Base-by-base conservation (phyloP, 2,113 vertebrate species). In the Alethe diademata region DNA sequence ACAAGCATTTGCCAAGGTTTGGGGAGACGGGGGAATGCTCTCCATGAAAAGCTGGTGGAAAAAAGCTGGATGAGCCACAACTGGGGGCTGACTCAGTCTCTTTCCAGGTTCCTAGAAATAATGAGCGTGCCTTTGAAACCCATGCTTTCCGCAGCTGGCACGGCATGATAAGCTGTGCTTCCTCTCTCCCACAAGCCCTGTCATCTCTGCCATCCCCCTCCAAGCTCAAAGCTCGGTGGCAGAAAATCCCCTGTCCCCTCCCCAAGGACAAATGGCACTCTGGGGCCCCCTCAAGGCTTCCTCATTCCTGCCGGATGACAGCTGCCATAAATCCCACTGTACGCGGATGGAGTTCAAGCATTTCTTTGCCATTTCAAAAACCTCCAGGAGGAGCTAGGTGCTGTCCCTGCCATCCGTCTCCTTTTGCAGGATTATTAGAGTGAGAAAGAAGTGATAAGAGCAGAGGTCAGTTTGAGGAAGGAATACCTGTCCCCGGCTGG, bases 271-370 rank as follows among this genome's bases (percentile, higher is more conserved):
- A 92, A 85, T 25, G 75, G 54, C 66, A 90, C 31, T 90, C 47
- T 40, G 54, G 40, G 57, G 42, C 70, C 82, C 57, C n/a, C 8
- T 29, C 20, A 82, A 70, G 81, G 69, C 81, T 93, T 94, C 92
- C 92, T 88, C 93, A 93, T 91, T 95, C 93, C 74, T 88, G 54
- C 38, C 3, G 22, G 74, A 90, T 57, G 78, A 91, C 6, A 1
- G 4, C 36, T 5, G 38, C 90, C 62, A 66, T 95, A 95, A 94
- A 96, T 43, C 76, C 81, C 72, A 90, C 93, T 95, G 94, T 94
- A 90, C 71, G 81, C 50, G 0, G 29, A 40, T 2, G 13, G 53
- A 20, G 24, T 14, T 28, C 33, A 33, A 12, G 19, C 61, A 10
- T 75, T 78, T 85, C 84, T 91, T 89, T 78, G 65, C 50, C 35